These are phyloP conservation scores for Tarsius wallacei DNA, from an alignment of 2,797 vertebrate species.

Conservation along the genomic window DNA sequence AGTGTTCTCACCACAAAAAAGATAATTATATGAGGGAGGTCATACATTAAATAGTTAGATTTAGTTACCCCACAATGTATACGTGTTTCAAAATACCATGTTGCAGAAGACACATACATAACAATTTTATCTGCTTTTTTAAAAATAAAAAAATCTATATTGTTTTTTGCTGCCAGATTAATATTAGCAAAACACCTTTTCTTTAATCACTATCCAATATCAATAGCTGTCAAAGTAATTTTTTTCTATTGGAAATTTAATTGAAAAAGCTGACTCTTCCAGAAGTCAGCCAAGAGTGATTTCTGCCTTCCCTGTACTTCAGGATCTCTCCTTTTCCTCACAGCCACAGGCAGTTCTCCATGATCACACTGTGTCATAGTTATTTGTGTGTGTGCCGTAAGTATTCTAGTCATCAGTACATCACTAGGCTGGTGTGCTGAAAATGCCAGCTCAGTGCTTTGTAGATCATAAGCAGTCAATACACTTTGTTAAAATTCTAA, in stretches of 20 bases:
- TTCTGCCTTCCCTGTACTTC: not conserved
- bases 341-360: not conserved
- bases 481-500: not conserved
- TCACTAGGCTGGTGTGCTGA: not conserved
- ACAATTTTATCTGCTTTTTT: not conserved
- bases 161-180: not conserved
- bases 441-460: not conserved
- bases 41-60: not conserved
- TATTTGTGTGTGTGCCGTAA: not conserved
- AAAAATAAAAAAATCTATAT: not conserved
- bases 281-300: not conserved
- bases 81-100: not conserved
- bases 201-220: not conserved
- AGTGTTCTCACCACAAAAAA: not conserved
- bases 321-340: not conserved
- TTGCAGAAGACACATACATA: not conserved
- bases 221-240: not conserved
- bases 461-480: not conserved
- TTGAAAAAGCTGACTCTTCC: not conserved
- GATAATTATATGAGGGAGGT: not conserved
- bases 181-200: constrained; percentile 1
- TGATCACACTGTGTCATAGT: not conserved
- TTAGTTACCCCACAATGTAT: not conserved
- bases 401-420: not conserved
- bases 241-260: constrained; percentile 30